Evolutionary conservation across 2,797 vertebrate species (phyloP).

Genomic region (Erpetoichthys calabaricus): DNA sequence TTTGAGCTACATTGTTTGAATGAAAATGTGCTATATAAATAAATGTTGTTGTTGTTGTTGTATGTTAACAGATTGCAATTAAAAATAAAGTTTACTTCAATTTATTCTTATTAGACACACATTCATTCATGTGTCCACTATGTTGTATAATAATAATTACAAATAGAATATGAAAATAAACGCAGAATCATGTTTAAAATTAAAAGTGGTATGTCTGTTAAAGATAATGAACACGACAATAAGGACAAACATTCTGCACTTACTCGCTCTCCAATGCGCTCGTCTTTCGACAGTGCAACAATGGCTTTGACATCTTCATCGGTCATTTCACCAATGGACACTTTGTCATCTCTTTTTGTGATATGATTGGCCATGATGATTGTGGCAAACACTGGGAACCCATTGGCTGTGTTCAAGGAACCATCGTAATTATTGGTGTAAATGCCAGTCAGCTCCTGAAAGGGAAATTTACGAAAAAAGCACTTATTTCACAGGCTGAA

Average conservation of each 20-base stretch:
- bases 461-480: neutral
- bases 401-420: constrained; percentile 83
- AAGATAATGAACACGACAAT: neutral
- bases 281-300: constrained; percentile 75
- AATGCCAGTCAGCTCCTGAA: constrained; percentile 86
- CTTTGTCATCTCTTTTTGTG: constrained; percentile 68
- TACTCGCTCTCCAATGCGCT: constrained; percentile 84
- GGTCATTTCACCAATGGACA: constrained; percentile 74
- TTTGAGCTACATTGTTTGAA: too few relatives aligned
- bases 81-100: too few relatives aligned
- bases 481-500: too few relatives aligned
- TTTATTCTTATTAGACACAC: too few relatives aligned
- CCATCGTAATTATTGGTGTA: constrained; percentile 97
- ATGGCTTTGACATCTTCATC: constrained; percentile 91
- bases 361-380: constrained; percentile 94
- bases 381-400: constrained; percentile 90
- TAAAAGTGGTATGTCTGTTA: too few relatives aligned
- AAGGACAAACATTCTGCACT: constrained; percentile 17
- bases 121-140: too few relatives aligned
- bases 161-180: too few relatives aligned
- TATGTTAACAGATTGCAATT: too few relatives aligned
- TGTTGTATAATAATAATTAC: too few relatives aligned
- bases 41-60: too few relatives aligned
- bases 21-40: too few relatives aligned
- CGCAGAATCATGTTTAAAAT: too few relatives aligned